phyloP scores from a whole-genome alignment of 2,797 vertebrate species.

The Philypnodon macrostomus region DNA sequence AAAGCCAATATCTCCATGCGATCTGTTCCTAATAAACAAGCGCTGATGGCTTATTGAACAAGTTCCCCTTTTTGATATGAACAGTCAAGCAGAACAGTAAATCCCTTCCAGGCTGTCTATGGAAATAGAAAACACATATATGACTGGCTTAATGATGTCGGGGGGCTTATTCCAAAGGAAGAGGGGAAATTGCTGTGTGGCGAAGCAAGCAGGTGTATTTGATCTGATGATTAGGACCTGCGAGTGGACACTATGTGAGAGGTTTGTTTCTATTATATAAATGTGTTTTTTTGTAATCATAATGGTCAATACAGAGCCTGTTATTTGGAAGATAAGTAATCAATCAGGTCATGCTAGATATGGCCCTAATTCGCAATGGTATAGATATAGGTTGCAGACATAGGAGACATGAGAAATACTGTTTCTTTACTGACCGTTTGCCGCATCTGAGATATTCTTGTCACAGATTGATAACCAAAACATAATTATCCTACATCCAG shows the following conservation, averaged over 20 bases:
- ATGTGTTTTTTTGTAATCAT: slow-evolving; percentile 34
- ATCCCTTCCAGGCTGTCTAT: slow-evolving; percentile 44
- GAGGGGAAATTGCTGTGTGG: slow-evolving; percentile 37
- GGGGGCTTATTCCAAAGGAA: slow-evolving; percentile 54
- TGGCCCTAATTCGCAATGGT: no score
- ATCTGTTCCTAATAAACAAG: slow-evolving; percentile 39
- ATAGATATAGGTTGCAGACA: no score
- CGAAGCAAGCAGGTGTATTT: slow-evolving; percentile 37
- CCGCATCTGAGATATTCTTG: no score
- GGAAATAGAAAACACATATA: slow-evolving; percentile 34
- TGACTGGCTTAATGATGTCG: slow-evolving; percentile 46
- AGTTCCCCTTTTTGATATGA: slow-evolving; percentile 31
- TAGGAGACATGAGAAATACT: no score
- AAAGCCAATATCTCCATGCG: slow-evolving; percentile 29
- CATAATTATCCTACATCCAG: no score
- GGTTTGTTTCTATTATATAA: slow-evolving; percentile 41
- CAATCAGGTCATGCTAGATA: no score
- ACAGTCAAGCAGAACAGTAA: slow-evolving; percentile 48
- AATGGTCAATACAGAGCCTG: slow-evolving; percentile 22
- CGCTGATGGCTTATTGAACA: slow-evolving; percentile 25
- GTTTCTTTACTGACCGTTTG: no score
- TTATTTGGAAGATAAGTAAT: no score
- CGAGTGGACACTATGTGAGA: slow-evolving; percentile 22
- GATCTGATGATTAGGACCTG: slow-evolving; percentile 46
- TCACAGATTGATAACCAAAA: no score